Evolutionary conservation across 2,113 vertebrate species (phyloP), one percentile per base, ranked within the genome.

Genomic region (Orycteropus afer): DNA sequence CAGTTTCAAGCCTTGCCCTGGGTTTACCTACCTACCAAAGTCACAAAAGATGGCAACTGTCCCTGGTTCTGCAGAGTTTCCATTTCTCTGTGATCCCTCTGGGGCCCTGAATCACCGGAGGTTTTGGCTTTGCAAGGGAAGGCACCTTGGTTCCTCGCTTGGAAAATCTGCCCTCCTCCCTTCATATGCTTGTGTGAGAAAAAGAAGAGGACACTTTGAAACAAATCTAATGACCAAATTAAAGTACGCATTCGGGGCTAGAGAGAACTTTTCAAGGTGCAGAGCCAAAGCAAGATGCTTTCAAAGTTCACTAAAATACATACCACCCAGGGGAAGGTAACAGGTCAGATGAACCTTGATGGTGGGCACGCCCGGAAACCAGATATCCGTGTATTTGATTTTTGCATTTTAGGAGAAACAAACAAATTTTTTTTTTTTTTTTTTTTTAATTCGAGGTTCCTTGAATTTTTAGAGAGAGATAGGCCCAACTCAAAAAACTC

Each of bases 261-360:
- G 4, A 9, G 67, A 86, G 57, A 90, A 32, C 14, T 22, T 34
- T 59, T 92, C 17, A 11, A 53, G 53, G 3, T 42, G 29, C 7
- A 93, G 45, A 57, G 53, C 22, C 18, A 81, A 40, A 18, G 49
- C 6, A 40, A 67, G 65, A 71, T 51, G 32, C 22, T 73, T 47
- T 82, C 61, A 65, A 65, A 93, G 5, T 37, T 93, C 69, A 71
- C 83, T 67, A 51, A 89, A 82, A 86, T 23, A 63, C 20, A 87
- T 80, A 84, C n/a, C 51, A 76, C 51, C 7, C 1, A 42, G 40
- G 32, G 14, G n/a, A 59, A 67, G n/a, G 11, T 67, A 87, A 82
- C n/a, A 89, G 51, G 47, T n/a, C 27, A 71, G 32, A 53, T 57
- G 57, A 90, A 86, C 4, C 22, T 71, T 85, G 20, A 57, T 42